Conservation (phyloP, 2,113 vertebrate genomes). For the Heloderma charlesbogerti region DNA sequence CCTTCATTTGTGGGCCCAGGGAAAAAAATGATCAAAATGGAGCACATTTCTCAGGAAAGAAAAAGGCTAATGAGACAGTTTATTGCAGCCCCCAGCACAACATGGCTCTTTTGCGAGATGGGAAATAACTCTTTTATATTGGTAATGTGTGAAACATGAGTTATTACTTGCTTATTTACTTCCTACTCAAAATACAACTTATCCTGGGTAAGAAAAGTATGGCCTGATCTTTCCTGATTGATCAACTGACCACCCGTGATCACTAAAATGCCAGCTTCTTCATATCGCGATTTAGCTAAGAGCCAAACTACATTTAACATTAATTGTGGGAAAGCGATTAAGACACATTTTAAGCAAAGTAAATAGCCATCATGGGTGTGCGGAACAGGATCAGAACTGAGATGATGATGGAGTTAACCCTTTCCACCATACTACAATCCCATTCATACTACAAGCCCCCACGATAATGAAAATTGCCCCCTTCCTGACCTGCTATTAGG, state of each 20-base stretch:
- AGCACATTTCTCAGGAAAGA: background rate
- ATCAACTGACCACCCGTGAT: background rate
- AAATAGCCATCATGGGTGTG: background rate
- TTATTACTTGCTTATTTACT: background rate
- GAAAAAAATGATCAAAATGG: constrained; percentile 6
- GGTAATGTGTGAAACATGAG: constrained; percentile 1
- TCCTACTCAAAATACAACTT: background rate
- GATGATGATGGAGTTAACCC: background rate
- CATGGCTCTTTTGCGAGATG: background rate
- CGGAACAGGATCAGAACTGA: background rate
- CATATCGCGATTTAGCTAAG: background rate
- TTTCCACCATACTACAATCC: background rate
- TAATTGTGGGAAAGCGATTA: background rate
- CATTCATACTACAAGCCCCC: background rate
- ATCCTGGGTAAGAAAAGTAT: background rate
- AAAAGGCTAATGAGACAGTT: background rate
- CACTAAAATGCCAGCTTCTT: background rate
- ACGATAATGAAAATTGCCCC: background rate
- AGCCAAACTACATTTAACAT: background rate
- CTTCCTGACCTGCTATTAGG: background rate
- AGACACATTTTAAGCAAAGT: background rate
- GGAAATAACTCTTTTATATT: background rate
- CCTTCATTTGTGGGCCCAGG: background rate
- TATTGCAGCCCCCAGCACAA: background rate
- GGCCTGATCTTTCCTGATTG: background rate